Base-by-base conservation (phyloP, 2,113 vertebrate species). In the Mionectes macconnelli region DNA sequence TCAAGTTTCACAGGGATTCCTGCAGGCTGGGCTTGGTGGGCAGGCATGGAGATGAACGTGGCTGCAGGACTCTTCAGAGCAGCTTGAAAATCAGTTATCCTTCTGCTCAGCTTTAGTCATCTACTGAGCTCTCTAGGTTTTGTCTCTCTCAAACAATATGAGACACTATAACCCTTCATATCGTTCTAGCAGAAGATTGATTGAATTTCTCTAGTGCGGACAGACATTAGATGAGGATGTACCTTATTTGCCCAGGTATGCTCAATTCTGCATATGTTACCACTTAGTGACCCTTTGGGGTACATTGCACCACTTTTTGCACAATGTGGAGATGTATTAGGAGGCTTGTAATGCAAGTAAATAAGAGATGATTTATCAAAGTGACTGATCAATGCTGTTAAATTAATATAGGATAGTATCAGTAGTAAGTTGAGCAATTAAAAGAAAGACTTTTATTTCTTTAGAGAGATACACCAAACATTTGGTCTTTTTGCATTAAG, bases 351-450 rank as follows among this genome's bases (percentile, higher is more conserved):
- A 97, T 91, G 87, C 89, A 96, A 83, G 72, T 50, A 97, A 97
- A 97, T 97, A 97, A 87, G 95, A 73, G 75, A 89, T 84, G 70
- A 95, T 95, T 96, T 96, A 60, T 91, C 50, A 39, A 64, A 94
- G 45, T 68, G 56, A 67, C 62, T 91, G 62, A 97, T 94, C 91
- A 95, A 93, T 92, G 76, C 75, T 63, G 40, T 94, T 96, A 95
- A 97, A 97, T 95, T 86, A 96, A 92, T 97, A 94, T 62, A 79
- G 67, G 97, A 94, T 68, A 31, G 37, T 89, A 94, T 84, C 63
- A 60, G 89, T 57, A 91, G 40, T 93, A 97, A 96, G 91, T 33
- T 68, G 60, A 56, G 52, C 12, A n/a, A 93, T 91, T 72, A 90
- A 96, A 97, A 92, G 87, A 90, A 67, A 28, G 20, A 6, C 19